Percentiles rank a stretch among this genome's conserved stretches.
Evolutionary conservation across 2,888 invertebrate genomes (phyloP).

Genomic region (Agrotis exclamationis): DNA sequence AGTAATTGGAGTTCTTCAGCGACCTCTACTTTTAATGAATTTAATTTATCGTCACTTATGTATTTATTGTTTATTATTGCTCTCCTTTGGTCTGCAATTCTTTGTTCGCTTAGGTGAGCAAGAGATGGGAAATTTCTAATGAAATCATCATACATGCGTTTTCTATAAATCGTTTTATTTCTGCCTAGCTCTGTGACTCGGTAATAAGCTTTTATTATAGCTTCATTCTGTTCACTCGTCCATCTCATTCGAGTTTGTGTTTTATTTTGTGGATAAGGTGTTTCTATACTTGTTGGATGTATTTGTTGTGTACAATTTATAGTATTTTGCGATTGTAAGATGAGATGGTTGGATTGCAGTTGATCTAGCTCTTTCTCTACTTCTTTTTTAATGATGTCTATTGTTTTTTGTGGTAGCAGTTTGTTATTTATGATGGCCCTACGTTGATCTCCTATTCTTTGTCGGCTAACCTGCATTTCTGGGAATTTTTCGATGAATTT

Average conservation of each 20-base stretch:
- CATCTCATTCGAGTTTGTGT: slow-evolving; percentile 2
- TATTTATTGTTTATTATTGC: slow-evolving; percentile 20
- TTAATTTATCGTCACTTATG: slow-evolving; percentile 12
- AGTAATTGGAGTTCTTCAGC: not conserved
- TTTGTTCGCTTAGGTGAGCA: slow-evolving; percentile 19
- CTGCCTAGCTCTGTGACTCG: not conserved
- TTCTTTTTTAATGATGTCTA: too few species aligned
- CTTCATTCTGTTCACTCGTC: not conserved
- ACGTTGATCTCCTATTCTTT: too few species aligned
- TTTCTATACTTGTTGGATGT: not conserved
- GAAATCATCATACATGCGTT: slow-evolving; percentile 9
- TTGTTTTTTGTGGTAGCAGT: too few species aligned
- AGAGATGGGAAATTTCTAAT: slow-evolving; percentile 3
- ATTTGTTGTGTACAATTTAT: not conserved
- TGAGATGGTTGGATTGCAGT: not conserved
- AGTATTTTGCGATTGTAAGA: not conserved
- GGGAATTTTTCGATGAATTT: too few species aligned
- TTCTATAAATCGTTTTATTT: not conserved
- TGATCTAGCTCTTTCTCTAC: not conserved
- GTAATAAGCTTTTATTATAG: not conserved
- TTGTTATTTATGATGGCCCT: too few species aligned
- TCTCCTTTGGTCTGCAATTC: slow-evolving; percentile 19
- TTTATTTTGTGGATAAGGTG: not conserved
- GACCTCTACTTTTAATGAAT: slow-evolving; percentile 8
- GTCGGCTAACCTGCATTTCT: too few species aligned